phyloP scores from a whole-genome alignment of 2,888 invertebrate genomes.

The Epinotia nisella region DNA sequence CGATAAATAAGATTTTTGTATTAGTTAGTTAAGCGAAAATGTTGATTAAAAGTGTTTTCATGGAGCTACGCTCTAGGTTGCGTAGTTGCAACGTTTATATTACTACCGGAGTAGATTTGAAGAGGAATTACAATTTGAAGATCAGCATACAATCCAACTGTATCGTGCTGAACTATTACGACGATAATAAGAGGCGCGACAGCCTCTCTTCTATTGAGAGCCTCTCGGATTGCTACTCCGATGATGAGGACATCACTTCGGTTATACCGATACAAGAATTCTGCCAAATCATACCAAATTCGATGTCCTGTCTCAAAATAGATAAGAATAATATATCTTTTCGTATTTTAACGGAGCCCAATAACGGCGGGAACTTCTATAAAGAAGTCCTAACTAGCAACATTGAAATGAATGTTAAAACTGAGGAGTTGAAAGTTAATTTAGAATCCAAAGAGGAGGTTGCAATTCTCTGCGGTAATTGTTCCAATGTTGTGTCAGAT shows the following conservation, averaged over 20 bases:
- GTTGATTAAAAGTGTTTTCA: conserved; percentile 81
- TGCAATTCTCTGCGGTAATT: conserved; percentile 72
- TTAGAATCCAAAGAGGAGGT: conserved; percentile 62
- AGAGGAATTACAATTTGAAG: conserved; percentile 75
- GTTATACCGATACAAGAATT: conserved; percentile 72
- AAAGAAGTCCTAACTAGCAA: conserved; percentile 68
- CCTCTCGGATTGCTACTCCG: conserved; percentile 74
- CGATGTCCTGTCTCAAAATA: conserved; percentile 80
- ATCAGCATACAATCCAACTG: conserved; percentile 77
- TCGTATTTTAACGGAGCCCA: conserved; percentile 77
- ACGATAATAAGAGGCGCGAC: conserved; percentile 66
- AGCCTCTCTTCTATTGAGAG: conserved; percentile 80
- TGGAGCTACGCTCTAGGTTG: conserved; percentile 85
- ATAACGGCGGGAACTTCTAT: conserved; percentile 77
- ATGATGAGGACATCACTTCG: conserved; percentile 67
- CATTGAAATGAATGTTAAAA: conserved; percentile 55
- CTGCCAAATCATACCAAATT: conserved; percentile 79
- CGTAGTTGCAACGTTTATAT: conserved; percentile 86
- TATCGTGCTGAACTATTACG: conserved; percentile 75
- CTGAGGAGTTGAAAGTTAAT: conserved; percentile 63
- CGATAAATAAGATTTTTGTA: conserved; percentile 63
- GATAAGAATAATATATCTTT: conserved; percentile 78
- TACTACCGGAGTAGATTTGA: conserved; percentile 74
- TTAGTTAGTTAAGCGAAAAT: conserved; percentile 61
- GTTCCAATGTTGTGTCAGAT: conserved; percentile 77